These are phyloP conservation scores for Patella ulyssiponensis DNA, from an alignment of 2,888 invertebrate species.

Conservation along the genomic window DNA sequence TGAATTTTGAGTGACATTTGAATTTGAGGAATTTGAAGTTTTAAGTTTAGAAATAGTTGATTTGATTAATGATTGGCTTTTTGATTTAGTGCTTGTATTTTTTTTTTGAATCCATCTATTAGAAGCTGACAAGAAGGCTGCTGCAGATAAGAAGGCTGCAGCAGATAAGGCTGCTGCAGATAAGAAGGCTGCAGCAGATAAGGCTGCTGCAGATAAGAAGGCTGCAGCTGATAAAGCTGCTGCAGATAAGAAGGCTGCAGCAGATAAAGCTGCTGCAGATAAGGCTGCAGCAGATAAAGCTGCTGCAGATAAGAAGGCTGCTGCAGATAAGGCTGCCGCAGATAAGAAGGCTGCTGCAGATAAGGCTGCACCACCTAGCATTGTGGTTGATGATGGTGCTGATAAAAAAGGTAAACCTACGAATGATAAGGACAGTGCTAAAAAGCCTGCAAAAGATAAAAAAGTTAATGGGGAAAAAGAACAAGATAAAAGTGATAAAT, in stretches of 20 bases:
- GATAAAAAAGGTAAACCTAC: slow-evolving; percentile 39
- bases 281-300: not conserved
- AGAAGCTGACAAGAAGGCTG: slow-evolving; percentile 29
- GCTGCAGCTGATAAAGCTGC: slow-evolving; percentile 14
- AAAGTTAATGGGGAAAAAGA: not conserved
- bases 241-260: slow-evolving; percentile 4
- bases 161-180: slow-evolving; percentile 30
- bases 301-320: slow-evolving; percentile 20
- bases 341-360: slow-evolving; percentile 28
- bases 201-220: not conserved
- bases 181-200: not conserved
- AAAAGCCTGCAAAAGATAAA: slow-evolving; percentile 10
- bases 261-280: not conserved
- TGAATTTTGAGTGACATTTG: too few species aligned
- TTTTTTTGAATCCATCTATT: too few species aligned
- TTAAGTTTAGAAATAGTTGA: too few species aligned
- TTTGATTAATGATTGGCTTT: too few species aligned
- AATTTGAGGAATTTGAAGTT: too few species aligned
- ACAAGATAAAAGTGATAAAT: not conserved
- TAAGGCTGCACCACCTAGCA: slow-evolving; percentile 40
- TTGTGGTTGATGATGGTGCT: slow-evolving; percentile 49
- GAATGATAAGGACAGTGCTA: not conserved
- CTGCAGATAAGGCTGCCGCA: slow-evolving; percentile 11
- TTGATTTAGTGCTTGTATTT: too few species aligned
- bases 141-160: slow-evolving; percentile 22